Percentiles rank a stretch among this genome's conserved stretches.
Evolutionary conservation across 2,797 vertebrate genomes (phyloP).

Genomic region (Sebastes iracundus): DNA sequence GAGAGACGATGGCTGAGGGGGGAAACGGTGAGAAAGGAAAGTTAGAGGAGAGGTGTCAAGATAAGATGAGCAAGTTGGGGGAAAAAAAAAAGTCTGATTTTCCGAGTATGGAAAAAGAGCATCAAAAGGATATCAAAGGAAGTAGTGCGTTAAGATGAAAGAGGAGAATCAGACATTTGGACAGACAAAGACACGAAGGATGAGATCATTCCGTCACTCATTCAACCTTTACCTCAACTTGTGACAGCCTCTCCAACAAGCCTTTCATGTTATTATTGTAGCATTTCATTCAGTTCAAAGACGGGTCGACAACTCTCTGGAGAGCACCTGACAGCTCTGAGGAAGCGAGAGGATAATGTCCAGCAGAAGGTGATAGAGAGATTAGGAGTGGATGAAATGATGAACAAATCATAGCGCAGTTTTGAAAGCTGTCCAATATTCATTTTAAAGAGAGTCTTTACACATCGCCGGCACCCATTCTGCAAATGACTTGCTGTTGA

Average conservation of each 20-base stretch:
- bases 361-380: background rate
- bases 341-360: background rate
- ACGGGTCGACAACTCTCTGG: conserved; percentile 8
- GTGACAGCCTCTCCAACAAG: background rate
- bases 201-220: conserved; percentile 16
- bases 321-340: background rate
- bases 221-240: background rate
- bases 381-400: conserved; percentile 14
- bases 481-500: conserved; percentile 14
- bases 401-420: conserved; percentile 19
- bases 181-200: background rate
- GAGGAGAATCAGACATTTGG: background rate
- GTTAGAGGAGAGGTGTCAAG: conserved; percentile 12
- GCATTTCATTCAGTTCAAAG: conserved; percentile 24
- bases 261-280: conserved; percentile 17
- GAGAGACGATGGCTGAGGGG: background rate
- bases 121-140: conserved; percentile 16
- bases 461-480: background rate
- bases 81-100: background rate
- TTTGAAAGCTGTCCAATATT: conserved; percentile 18
- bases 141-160: conserved; percentile 28
- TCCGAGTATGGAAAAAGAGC: conserved; percentile 3
- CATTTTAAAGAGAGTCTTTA: conserved; percentile 2
- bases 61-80: conserved; percentile 17
- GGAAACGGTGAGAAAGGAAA: conserved; percentile 15